These are phyloP conservation scores for Carassius auratus DNA, from an alignment of 2,113 vertebrate species.

Conservation along the genomic window DNA sequence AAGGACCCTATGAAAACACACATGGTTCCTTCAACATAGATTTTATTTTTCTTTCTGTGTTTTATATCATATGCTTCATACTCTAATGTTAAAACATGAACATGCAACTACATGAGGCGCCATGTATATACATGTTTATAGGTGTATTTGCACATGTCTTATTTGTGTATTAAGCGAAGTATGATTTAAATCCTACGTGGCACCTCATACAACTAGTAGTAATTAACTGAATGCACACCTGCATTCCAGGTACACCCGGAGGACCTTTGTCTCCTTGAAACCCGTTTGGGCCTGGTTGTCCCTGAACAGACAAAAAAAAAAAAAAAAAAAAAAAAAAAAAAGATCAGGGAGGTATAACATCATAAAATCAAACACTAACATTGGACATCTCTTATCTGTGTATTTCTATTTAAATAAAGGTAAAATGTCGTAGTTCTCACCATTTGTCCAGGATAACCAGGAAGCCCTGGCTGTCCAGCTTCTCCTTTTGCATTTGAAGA, in stretches of 20 bases:
- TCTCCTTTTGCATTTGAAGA: constrained; percentile 40
- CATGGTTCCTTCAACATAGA: neutral
- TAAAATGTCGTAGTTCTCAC: constrained; percentile 9
- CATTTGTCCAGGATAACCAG: constrained; percentile 32
- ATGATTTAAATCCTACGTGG: too few species aligned
- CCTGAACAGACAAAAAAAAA: constrained; percentile 4
- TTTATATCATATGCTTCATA: neutral
- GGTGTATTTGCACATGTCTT: too few species aligned
- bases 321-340: neutral
- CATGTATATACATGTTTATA: too few species aligned
- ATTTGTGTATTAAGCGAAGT: too few species aligned
- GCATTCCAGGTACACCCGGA: constrained; percentile 45
- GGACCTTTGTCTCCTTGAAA: constrained; percentile 32
- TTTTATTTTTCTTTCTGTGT: neutral
- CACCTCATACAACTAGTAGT: too few species aligned
- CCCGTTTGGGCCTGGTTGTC: constrained; percentile 16
- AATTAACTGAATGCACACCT: neutral
- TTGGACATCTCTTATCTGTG: too few species aligned
- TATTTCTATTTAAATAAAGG: too few species aligned
- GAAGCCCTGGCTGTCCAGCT: constrained; percentile 18
- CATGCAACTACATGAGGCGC: neutral
- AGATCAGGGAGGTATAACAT: neutral
- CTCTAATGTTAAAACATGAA: neutral
- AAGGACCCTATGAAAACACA: constrained; percentile 32
- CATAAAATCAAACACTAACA: too few species aligned